phyloP scores from a whole-genome alignment of 1,140 invertebrate genomes.

The Polypedilum vanderplanki region DNA sequence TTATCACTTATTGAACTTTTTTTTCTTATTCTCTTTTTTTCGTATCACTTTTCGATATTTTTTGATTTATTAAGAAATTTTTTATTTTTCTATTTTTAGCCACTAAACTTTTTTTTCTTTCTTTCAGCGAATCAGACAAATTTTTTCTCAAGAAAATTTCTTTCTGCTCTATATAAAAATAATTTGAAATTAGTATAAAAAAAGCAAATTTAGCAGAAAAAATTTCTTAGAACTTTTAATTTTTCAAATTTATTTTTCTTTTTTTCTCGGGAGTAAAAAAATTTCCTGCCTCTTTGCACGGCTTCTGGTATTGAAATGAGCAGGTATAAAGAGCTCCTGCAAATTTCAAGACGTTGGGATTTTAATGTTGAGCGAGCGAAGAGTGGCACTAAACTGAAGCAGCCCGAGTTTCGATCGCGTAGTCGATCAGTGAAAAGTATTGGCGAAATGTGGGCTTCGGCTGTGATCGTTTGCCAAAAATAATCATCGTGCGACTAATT shows the following conservation, averaged over 20 bases:
- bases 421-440: conserved; percentile 21
- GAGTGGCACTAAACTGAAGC: conserved; percentile 27
- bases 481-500: conserved; percentile 9
- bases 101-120: conserved; percentile 9
- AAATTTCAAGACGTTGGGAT: conserved; percentile 27
- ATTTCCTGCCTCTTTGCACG: conserved; percentile 24
- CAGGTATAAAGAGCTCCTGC: neutral
- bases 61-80: neutral
- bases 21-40: neutral
- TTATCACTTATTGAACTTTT: neutral
- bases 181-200: neutral
- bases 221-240: no score
- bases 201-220: no score
- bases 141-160: neutral
- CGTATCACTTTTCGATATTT: neutral
- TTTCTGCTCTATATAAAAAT: neutral
- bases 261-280: conserved; percentile 26
- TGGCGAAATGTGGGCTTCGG: conserved; percentile 26
- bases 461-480: conserved; percentile 17
- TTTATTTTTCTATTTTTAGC: conserved; percentile 19
- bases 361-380: conserved; percentile 28
- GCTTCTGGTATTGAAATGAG: conserved; percentile 23
- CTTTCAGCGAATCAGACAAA: neutral
- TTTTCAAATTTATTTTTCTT: neutral
- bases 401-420: neutral